phyloP scores from a whole-genome alignment of 2,888 invertebrate species.

The Plebejus argus region DNA sequence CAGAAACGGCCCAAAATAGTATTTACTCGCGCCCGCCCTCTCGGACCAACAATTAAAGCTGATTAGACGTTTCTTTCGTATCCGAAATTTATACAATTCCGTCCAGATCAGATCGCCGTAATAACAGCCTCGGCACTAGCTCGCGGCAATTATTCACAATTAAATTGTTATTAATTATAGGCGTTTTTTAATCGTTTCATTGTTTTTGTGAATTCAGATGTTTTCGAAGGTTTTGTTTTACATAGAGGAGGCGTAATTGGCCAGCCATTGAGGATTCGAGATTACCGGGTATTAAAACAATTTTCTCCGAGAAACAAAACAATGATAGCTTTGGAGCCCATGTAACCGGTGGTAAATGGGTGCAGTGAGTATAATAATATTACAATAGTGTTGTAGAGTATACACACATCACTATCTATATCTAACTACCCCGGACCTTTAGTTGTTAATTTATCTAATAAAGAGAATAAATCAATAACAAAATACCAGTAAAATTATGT shows the following conservation, averaged over 20 bases:
- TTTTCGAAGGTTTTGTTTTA: constrained; percentile 37
- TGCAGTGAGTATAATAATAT: not conserved
- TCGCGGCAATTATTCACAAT: constrained; percentile 58
- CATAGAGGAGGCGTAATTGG: not conserved
- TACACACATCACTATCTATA: not conserved
- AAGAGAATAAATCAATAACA: too few species aligned
- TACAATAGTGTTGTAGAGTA: not conserved
- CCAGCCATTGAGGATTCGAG: not conserved
- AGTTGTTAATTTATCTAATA: too few species aligned
- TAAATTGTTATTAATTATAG: constrained; percentile 68
- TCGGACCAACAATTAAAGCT: constrained; percentile 59
- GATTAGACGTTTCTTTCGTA: constrained; percentile 70
- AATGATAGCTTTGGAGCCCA: not conserved
- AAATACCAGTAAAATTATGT: too few species aligned
- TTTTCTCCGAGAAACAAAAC: constrained; percentile 3
- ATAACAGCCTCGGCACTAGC: constrained; percentile 58
- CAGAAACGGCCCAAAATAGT: constrained; percentile 42
- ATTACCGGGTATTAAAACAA: constrained; percentile 12
- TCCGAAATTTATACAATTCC: constrained; percentile 71
- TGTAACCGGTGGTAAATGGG: not conserved
- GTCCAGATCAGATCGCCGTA: constrained; percentile 66
- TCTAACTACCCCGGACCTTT: too few species aligned
- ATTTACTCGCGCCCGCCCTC: constrained; percentile 39
- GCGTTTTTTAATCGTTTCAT: constrained; percentile 52
- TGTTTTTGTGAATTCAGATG: constrained; percentile 38